These are phyloP conservation scores for Serinus canaria DNA, from an alignment of 2,113 vertebrate species.

Conservation along the genomic window DNA sequence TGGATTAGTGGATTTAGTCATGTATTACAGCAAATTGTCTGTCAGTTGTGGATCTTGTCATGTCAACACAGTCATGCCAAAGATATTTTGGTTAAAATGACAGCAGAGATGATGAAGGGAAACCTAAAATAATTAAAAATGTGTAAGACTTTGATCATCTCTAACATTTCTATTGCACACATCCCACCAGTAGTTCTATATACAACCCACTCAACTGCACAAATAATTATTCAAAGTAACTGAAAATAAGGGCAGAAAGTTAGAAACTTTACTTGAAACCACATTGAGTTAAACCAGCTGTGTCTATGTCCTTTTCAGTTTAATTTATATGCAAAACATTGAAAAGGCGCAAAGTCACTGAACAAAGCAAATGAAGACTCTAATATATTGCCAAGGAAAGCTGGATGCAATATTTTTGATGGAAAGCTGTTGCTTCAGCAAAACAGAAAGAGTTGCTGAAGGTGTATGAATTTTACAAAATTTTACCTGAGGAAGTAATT, in stretches of 20 bases:
- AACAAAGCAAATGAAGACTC: constrained; percentile 28
- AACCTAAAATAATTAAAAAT: neutral
- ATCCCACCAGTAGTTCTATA: neutral
- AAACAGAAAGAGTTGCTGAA: neutral
- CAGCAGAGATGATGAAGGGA: neutral
- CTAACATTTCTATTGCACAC: neutral
- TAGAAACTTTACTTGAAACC: neutral
- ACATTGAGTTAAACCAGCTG: constrained; percentile 13
- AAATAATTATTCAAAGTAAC: neutral
- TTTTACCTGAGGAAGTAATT: neutral
- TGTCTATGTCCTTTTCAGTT: neutral
- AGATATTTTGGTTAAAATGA: neutral
- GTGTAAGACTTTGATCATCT: neutral
- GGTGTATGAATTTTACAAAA: neutral
- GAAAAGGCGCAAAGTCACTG: neutral
- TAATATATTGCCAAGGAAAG: neutral
- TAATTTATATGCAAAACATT: constrained; percentile 39
- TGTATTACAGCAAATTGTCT: accelerated
- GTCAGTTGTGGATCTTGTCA: neutral
- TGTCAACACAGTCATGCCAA: neutral
- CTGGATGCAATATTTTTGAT: constrained; percentile 6
- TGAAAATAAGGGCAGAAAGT: constrained; percentile 12
- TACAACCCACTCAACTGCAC: neutral
- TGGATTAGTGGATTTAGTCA: neutral
- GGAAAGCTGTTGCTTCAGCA: constrained; percentile 2